A percentile compares a stretch with the other conserved stretches of the same genome.
These are phyloP conservation scores for Coenonympha arcania DNA, from an alignment of 2,888 invertebrate genomes.

Conservation along the genomic window DNA sequence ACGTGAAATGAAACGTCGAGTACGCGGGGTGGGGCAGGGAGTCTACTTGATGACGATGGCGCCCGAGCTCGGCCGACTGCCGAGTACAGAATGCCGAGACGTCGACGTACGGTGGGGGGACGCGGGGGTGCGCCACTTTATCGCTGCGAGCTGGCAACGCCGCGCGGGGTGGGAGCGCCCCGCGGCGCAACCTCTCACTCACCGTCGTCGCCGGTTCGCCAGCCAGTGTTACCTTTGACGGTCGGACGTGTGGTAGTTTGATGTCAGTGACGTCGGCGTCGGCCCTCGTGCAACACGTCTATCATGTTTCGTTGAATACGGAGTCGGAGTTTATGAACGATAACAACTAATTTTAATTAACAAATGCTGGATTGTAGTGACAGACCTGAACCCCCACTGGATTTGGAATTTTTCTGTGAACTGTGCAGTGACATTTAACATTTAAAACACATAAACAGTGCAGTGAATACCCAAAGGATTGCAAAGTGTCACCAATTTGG, in stretches of 20 bases:
- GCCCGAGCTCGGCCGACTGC: constrained; percentile 67
- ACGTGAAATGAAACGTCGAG: constrained; percentile 73
- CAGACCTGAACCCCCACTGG: constrained; percentile 69
- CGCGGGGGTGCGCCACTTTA: constrained; percentile 74
- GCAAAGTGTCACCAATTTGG: constrained; percentile 56
- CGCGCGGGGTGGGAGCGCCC: constrained; percentile 72
- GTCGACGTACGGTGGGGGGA: constrained; percentile 64
- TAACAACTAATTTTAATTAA: constrained; percentile 68
- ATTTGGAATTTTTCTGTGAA: constrained; percentile 63
- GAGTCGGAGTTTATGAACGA: constrained; percentile 69
- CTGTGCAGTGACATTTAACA: constrained; percentile 63
- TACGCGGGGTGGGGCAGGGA: constrained; percentile 64
- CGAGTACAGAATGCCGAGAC: constrained; percentile 67
- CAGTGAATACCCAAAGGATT: constrained; percentile 66
- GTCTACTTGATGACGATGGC: constrained; percentile 61
- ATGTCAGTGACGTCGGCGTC: constrained; percentile 71
- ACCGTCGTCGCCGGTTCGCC: constrained; percentile 72
- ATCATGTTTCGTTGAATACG: constrained; percentile 70
- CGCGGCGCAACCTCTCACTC: constrained; percentile 76
- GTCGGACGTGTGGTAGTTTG: constrained; percentile 69
- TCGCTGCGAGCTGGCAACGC: constrained; percentile 72
- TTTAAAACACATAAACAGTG: constrained; percentile 59
- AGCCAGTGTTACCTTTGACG: constrained; percentile 78
- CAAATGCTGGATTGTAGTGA: constrained; percentile 81
- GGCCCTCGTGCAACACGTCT: constrained; percentile 73